Evolutionary conservation across 1,140 invertebrate species (phyloP), one percentile per base, ranked within the genome.

Genomic region (Augochlora pura): DNA sequence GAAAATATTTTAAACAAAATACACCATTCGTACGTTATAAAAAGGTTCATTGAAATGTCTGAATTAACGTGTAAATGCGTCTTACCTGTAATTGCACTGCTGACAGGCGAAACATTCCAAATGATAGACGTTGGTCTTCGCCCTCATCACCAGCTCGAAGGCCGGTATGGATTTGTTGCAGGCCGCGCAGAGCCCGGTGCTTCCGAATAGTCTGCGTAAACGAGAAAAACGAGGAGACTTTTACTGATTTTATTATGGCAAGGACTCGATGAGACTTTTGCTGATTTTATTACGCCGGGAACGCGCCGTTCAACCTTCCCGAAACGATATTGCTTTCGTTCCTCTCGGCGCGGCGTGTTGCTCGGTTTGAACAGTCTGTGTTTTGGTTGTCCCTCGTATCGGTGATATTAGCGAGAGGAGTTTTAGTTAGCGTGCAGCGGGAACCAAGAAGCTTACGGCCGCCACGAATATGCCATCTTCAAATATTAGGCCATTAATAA

Each of bases 91-190:
- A 94, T 97, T 98, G 92, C 98, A 99, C 91, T 98, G 97, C 92
- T 98, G 97, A 94, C 98, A 99, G 80, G 98, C 97, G 92, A 99
- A 99, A 91, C 98, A 99, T 91, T 99, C 98, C 89, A 99, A 94
- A 94, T 99, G 98, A 93, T 99, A 99, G 69, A 98, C 98, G 93
- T 98, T 98, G 86, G 96, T 96, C 91, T 97, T 96, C 23, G 97
- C 98, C 92, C 97, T 95, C 98, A 99, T 99, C 79, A 99, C 98
- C 97, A 99, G 98, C 94, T 99, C 98, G 93, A 98, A 99, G 62
- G 98, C 98, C 27, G 98, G 98, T 91, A 99, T 99, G 86, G 97
- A 96, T 95, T 98, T 98, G 90, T 96, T 96, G 92, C 97, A 98
- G 23, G 97, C 97, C 68, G 97, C 96, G 92, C 98, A 99, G 91